Conservation (phyloP, 1,140 invertebrate genomes). For the Aphidius ervi region DNA sequence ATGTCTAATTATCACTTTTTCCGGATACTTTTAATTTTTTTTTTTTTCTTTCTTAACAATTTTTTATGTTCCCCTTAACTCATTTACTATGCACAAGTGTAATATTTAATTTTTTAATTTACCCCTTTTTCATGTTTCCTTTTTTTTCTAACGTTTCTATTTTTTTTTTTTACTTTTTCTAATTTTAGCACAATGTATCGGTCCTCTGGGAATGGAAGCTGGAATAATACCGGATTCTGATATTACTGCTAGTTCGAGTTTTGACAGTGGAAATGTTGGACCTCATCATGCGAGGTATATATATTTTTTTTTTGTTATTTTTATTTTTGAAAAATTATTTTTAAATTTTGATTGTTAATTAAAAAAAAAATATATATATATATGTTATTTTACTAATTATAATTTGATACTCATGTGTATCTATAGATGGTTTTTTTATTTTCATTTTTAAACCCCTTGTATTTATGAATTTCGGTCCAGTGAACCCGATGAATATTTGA, state of each 20-base stretch:
- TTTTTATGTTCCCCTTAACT: neutral
- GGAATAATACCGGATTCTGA: constrained; percentile 65
- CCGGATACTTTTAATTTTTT: constrained; percentile 8
- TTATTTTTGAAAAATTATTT: neutral
- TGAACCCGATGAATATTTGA: too few species aligned
- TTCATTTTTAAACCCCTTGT: neutral
- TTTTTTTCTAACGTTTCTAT: constrained; percentile 19
- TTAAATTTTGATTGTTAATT: neutral
- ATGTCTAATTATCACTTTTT: constrained; percentile 15
- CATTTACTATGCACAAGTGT: too few species aligned
- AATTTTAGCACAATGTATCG: constrained; percentile 62
- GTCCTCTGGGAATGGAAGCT: constrained; percentile 70
- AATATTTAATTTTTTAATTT: constrained; percentile 11
- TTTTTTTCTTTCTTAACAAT: neutral
- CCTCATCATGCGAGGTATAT: constrained; percentile 59
- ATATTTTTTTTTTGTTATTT: neutral
- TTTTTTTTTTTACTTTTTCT: constrained; percentile 28
- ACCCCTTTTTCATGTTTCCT: constrained; percentile 2
- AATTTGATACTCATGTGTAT: constrained; percentile 4
- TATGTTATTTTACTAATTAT: too few species aligned
- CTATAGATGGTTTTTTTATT: neutral
- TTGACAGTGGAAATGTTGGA: constrained; percentile 69
- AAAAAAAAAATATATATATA: neutral
- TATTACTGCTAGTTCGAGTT: constrained; percentile 70
- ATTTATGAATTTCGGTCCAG: too few species aligned